A percentile compares a stretch with the other conserved stretches of the same genome.
phyloP scores from a whole-genome alignment of 2,797 vertebrate species.

The Acrossocheilus fasciatus region DNA sequence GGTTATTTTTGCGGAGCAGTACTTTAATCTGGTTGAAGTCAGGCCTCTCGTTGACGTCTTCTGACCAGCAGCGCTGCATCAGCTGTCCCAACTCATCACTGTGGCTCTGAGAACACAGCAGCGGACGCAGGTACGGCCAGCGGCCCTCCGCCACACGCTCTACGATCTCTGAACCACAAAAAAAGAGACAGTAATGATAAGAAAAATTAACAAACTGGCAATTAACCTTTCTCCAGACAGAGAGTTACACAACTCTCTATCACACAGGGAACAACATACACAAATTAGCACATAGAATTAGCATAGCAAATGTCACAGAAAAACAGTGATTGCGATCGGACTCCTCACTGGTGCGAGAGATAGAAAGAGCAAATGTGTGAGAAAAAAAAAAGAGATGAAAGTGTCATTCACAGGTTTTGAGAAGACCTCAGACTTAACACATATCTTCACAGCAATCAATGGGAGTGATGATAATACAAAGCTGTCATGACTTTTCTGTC shows the following conservation, averaged over 20 bases:
- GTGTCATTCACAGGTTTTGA: slow-evolving; percentile 1
- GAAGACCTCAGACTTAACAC: slow-evolving; percentile 6
- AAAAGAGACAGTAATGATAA: background rate
- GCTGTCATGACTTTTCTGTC: background rate
- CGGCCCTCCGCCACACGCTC: slow-evolving; percentile 79
- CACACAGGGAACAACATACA: background rate
- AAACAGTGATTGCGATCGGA: background rate
- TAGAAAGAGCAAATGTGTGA: slow-evolving; percentile 10
- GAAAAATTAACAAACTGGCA: background rate
- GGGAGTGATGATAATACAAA: background rate
- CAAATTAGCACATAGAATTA: background rate
- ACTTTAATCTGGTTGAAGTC: slow-evolving; percentile 87
- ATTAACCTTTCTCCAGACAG: background rate
- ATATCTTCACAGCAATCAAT: slow-evolving; percentile 20
- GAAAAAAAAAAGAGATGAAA: background rate
- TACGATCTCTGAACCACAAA: slow-evolving; percentile 76
- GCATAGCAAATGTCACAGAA: background rate
- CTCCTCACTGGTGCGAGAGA: background rate
- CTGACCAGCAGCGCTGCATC: slow-evolving; percentile 87
- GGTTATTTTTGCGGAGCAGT: slow-evolving; percentile 83
- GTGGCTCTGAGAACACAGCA: slow-evolving; percentile 76
- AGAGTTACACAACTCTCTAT: background rate
- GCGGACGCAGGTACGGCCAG: slow-evolving; percentile 81
- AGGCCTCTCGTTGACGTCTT: slow-evolving; percentile 81
- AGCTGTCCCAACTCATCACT: slow-evolving; percentile 83